Evolutionary conservation across 2,888 invertebrate species (phyloP), one percentile per base, ranked within the genome.

Genomic region (Myopa tessellatipennis): DNA sequence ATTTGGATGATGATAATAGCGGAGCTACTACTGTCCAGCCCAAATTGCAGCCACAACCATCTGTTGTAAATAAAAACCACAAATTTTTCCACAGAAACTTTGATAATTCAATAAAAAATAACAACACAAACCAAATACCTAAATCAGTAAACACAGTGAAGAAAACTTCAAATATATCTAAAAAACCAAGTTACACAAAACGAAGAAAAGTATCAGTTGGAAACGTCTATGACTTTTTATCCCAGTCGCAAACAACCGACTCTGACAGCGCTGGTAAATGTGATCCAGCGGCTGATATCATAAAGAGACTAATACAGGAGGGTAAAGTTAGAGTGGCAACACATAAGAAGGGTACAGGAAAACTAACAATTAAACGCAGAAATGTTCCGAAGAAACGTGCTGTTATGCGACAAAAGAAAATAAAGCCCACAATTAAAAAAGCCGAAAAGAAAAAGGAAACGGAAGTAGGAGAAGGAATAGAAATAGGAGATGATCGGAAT

Each of bases 301-400:
- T 89, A 38, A 81, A 86, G 72, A 83, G 84, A 77, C 80, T 89
- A 78, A 90, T 91, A 80, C 90, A 90, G 86, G 90, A 91, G 87
- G 91, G 91, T 84, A 92, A 91, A 90, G 89, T 90, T 77, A 84
- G 89, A 83, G 89, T 90, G 72, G 90, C 91, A 86, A 91, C 90
- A 85, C 91, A 90, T 88, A 90, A 89, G 86, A 90, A 90, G 85
- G 91, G 83, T 14, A 80, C 79, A 0, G 87, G 88, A 3, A 83
- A 82, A 73, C 71, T 18, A 0, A 78, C 78, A 18, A 36, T 80
- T 5, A 85, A 85, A 55, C 68, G 78, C 5, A 75, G 52, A 65
- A 55, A 58, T 34, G 70, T 71, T 61, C 60, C 61, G 72, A 75
- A 10, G 63, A 26, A 75, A 63, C 65, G 45, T 38, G n/a, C 74